phyloP scores from a whole-genome alignment of 92 coral and sea anemone species.

The Umimayanthus kanabou region DNA sequence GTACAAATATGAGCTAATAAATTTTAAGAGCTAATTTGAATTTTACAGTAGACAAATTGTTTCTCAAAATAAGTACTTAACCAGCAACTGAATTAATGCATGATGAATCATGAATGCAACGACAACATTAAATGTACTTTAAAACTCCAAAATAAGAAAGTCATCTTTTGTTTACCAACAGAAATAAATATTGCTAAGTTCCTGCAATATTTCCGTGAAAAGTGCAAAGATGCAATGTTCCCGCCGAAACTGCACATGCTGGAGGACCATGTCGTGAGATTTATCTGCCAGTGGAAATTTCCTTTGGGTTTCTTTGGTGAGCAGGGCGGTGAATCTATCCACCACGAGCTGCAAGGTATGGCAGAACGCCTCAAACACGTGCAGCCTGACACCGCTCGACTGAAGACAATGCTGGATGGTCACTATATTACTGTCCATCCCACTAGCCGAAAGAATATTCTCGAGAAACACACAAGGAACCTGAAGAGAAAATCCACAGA shows the following conservation, averaged over 20 bases:
- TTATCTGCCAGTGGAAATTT: not conserved
- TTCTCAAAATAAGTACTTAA: too few relatives aligned
- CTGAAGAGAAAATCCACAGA: slow-evolving; percentile 1
- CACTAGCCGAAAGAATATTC: not conserved
- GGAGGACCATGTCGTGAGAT: slow-evolving; percentile 14
- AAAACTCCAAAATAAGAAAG: not conserved
- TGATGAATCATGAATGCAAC: not conserved
- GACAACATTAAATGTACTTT: not conserved
- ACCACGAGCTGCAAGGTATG: slow-evolving; percentile 10
- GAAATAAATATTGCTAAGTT: slow-evolving; percentile 2
- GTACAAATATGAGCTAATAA: too few relatives aligned
- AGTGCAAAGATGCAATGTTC: slow-evolving; percentile 13
- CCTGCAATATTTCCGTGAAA: not conserved
- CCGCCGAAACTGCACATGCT: slow-evolving; percentile 11
- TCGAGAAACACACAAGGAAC: slow-evolving; percentile 3
- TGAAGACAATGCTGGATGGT: slow-evolving; percentile 4
- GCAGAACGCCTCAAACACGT: slow-evolving; percentile 2
- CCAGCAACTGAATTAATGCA: not conserved
- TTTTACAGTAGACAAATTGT: too few relatives aligned
- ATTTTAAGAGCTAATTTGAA: too few relatives aligned
- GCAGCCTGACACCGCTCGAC: slow-evolving; percentile 10
- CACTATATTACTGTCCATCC: not conserved
- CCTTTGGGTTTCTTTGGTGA: slow-evolving; percentile 33
- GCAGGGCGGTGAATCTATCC: slow-evolving; percentile 15
- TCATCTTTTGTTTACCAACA: slow-evolving; percentile 5